These are phyloP conservation scores for Drosophila pullipes DNA, from an alignment of 2,888 invertebrate species.

Conservation along the genomic window DNA sequence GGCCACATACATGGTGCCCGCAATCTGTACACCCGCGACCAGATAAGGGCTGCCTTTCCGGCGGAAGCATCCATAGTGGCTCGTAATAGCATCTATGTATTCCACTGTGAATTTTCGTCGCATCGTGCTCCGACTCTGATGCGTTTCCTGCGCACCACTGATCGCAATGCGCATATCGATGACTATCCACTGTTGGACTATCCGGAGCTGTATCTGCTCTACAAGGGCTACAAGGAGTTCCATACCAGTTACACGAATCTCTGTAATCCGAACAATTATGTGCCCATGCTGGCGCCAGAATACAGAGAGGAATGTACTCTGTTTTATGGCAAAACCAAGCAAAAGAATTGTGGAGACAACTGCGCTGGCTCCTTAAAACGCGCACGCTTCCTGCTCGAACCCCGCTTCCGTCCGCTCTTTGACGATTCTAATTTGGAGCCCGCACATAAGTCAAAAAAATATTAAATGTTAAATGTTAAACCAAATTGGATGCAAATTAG, in stretches of 20 bases:
- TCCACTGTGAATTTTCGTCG: conserved; percentile 99
- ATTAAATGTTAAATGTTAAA: too few relatives aligned
- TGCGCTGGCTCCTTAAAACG: neutral
- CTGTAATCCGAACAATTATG: conserved; percentile 91
- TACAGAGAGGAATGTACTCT: conserved; percentile 89
- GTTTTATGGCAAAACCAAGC: conserved; percentile 87
- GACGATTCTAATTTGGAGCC: neutral
- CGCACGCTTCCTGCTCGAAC: fast-evolving
- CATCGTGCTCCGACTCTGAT: conserved; percentile 97
- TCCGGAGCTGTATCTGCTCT: conserved; percentile 96
- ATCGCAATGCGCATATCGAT: conserved; percentile 86
- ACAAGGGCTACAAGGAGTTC: conserved; percentile 95
- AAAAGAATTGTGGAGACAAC: neutral
- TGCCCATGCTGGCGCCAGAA: conserved; percentile 93
- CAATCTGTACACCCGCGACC: conserved; percentile 93
- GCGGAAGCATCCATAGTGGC: conserved; percentile 50
- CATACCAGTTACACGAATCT: conserved; percentile 89
- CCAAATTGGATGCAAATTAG: too few relatives aligned
- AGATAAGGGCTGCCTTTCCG: conserved; percentile 88
- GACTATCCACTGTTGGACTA: conserved; percentile 94
- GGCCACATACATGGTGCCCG: conserved; percentile 94
- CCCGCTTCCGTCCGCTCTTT: too few relatives aligned
- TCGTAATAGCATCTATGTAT: conserved; percentile 92
- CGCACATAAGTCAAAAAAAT: too few relatives aligned
- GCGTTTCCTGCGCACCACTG: conserved; percentile 92